phyloP scores from a whole-genome alignment of 2,797 vertebrate genomes.

The Scolopax bukidnonensis region DNA sequence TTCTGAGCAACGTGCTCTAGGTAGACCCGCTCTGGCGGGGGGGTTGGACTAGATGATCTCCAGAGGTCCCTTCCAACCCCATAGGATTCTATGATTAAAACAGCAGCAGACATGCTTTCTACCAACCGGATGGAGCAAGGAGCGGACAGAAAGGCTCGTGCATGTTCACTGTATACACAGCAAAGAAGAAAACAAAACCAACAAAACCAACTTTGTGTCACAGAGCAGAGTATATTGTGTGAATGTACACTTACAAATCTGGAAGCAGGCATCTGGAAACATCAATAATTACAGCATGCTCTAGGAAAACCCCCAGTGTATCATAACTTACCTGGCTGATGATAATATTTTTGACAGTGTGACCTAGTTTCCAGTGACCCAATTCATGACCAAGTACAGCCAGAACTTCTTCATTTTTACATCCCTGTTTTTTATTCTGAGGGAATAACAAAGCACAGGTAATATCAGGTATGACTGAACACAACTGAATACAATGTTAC shows the following conservation, averaged over 20 bases:
- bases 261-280: background rate
- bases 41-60: too few relatives aligned
- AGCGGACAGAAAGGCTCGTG: background rate
- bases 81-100: background rate
- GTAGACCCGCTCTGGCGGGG: too few relatives aligned
- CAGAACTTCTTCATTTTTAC: slow-evolving; percentile 95
- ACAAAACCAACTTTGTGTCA: background rate
- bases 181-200: background rate
- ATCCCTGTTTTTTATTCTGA: slow-evolving; percentile 97
- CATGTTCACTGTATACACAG: background rate
- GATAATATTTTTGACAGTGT: slow-evolving; percentile 96
- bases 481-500: background rate
- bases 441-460: background rate
- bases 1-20: too few relatives aligned
- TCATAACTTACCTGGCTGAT: slow-evolving; percentile 91
- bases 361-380: slow-evolving; percentile 98
- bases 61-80: too few relatives aligned
- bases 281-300: background rate
- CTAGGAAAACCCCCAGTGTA: background rate
- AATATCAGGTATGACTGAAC: background rate
- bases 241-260: background rate
- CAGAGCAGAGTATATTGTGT: background rate
- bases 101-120: background rate
- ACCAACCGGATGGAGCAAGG: background rate
- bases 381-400: slow-evolving; percentile 97